phyloP scores from a whole-genome alignment of 2,888 invertebrate species.

The Temnothorax rugatulus region DNA sequence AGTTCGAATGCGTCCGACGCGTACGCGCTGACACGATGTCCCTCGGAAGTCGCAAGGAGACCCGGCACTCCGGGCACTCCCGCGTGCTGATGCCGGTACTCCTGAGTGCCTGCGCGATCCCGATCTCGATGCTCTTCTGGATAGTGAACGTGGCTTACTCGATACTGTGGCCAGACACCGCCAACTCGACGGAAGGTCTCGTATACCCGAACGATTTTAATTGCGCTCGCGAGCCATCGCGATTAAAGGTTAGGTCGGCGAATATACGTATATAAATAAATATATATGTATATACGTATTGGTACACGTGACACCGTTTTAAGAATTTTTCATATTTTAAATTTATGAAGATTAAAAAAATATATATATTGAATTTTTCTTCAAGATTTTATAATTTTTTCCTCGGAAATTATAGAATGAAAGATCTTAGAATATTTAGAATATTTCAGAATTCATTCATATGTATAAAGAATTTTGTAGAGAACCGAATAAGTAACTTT shows the following conservation, averaged over 20 bases:
- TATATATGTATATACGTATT: background rate
- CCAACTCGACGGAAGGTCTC: conserved; percentile 25
- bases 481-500: too few relatives aligned
- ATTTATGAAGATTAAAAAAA: background rate
- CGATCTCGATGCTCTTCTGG: conserved; percentile 93
- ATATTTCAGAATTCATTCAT: background rate
- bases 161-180: conserved; percentile 87
- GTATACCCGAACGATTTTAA: background rate
- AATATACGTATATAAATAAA: background rate
- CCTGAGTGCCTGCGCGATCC: conserved; percentile 90
- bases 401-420: background rate
- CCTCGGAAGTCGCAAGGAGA: conserved; percentile 30
- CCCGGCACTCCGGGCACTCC: conserved; percentile 64
- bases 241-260: background rate
- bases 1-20: background rate
- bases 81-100: conserved; percentile 88
- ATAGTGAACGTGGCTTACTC: conserved; percentile 91
- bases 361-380: background rate
- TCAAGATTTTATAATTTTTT: background rate
- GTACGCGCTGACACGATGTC: conserved; percentile 49
- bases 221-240: background rate
- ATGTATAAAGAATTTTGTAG: background rate
- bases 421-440: background rate
- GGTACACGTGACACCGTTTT: background rate
- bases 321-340: background rate